Conservation (phyloP, 2,113 vertebrate species). For the Cololabis saira region DNA sequence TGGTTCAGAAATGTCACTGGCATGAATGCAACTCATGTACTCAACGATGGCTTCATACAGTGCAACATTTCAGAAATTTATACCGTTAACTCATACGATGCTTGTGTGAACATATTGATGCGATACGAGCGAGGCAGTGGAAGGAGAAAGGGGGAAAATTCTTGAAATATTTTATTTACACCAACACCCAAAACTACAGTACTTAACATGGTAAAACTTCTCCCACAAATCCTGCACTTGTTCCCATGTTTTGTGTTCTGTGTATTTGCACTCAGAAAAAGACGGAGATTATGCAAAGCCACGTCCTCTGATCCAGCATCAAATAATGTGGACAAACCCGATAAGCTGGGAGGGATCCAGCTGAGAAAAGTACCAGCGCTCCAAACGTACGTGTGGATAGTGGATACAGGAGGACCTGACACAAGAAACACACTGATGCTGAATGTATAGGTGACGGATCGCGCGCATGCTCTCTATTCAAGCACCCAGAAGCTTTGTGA, state of each 20-base stretch:
- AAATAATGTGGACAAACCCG: constrained; percentile 53
- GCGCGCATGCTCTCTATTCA: constrained; percentile 25
- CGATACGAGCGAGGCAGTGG: too few species aligned
- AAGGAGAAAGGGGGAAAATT: too few species aligned
- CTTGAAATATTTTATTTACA: too few species aligned
- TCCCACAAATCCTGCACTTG: too few species aligned
- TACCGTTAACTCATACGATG: too few species aligned
- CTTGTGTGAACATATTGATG: too few species aligned
- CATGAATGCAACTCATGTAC: constrained; percentile 3
- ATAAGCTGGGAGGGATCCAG: constrained; percentile 53
- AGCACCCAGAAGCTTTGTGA: constrained; percentile 5
- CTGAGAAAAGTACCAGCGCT: constrained; percentile 53
- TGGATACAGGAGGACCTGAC: constrained; percentile 2
- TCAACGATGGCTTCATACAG: not conserved
- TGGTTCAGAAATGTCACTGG: constrained; percentile 20
- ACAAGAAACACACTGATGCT: constrained; percentile 26
- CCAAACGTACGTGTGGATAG: constrained; percentile 19
- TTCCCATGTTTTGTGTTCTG: fast-evolving
- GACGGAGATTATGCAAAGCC: constrained; percentile 32
- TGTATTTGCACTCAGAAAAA: constrained; percentile 1
- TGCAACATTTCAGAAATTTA: not conserved
- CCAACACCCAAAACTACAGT: too few species aligned
- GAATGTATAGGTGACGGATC: constrained; percentile 36
- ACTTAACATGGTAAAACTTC: too few species aligned
- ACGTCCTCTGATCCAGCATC: constrained; percentile 37